Evolutionary conservation across 2,888 invertebrate species (phyloP).

Genomic region (Alcis repandata): DNA sequence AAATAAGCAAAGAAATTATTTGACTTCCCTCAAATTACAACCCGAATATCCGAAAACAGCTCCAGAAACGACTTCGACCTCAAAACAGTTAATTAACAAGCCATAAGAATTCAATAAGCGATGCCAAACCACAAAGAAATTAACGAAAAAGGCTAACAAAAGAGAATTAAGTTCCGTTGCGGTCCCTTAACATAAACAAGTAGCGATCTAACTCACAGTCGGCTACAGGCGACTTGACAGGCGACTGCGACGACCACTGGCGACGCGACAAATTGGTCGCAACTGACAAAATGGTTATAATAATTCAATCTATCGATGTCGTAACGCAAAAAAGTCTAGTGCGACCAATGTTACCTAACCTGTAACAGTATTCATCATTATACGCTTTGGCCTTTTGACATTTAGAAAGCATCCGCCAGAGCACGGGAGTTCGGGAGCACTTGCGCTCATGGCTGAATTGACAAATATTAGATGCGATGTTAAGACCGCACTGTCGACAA

Average conservation of each 20-base stretch:
- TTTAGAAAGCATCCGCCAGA: too few relatives aligned
- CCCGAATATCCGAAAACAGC: slow-evolving; percentile 7
- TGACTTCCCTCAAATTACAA: background rate
- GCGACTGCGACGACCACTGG: background rate
- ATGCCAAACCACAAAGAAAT: slow-evolving; percentile 27
- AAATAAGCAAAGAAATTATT: background rate
- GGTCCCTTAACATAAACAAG: slow-evolving; percentile 30
- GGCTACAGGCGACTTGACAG: background rate
- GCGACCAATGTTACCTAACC: too few relatives aligned
- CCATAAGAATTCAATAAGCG: slow-evolving; percentile 33
- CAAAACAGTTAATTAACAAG: slow-evolving; percentile 21
- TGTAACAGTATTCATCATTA: too few relatives aligned
- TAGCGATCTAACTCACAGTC: background rate
- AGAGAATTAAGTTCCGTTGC: slow-evolving; percentile 25
- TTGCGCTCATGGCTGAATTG: too few relatives aligned
- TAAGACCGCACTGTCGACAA: too few relatives aligned
- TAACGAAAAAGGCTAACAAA: slow-evolving; percentile 32
- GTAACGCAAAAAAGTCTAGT: too few relatives aligned
- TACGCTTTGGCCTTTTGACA: too few relatives aligned
- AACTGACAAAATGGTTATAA: background rate
- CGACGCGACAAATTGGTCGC: background rate
- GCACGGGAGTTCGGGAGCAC: too few relatives aligned
- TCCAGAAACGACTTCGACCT: background rate
- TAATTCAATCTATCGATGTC: background rate
- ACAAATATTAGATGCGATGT: too few relatives aligned